Evolutionary conservation across 2,888 invertebrate species (phyloP).

Genomic region (Phasia obesa): DNA sequence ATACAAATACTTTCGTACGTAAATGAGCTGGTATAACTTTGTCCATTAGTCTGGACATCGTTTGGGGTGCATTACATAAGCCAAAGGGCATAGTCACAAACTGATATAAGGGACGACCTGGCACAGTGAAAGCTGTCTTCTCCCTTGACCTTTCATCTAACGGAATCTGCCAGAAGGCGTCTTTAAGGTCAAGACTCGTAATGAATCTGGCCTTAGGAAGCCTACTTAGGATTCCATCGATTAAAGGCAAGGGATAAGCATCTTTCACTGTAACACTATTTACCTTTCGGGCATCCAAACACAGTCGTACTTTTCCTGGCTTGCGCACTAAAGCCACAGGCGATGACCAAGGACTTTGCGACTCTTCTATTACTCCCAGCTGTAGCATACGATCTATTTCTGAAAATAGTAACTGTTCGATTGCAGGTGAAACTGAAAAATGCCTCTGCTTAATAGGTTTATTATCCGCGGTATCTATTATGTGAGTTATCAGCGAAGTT

Average conservation of each 20-base stretch:
- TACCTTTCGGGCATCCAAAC: slow-evolving; percentile 24
- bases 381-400: slow-evolving; percentile 38
- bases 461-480: slow-evolving; percentile 20
- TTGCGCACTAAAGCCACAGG: slow-evolving; percentile 36
- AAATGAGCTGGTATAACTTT: slow-evolving; percentile 16
- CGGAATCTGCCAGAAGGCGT: slow-evolving; percentile 34
- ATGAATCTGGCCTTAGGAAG: slow-evolving; percentile 45
- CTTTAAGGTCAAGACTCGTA: slow-evolving; percentile 43
- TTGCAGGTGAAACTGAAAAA: slow-evolving; percentile 28
- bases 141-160: slow-evolving; percentile 27
- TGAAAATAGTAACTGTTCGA: slow-evolving; percentile 16
- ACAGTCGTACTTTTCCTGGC: slow-evolving; percentile 44
- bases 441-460: slow-evolving; percentile 35
- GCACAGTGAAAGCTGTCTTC: slow-evolving; percentile 44
- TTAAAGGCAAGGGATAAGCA: slow-evolving; percentile 34
- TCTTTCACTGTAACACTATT: slow-evolving; percentile 28
- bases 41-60: slow-evolving; percentile 24
- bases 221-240: slow-evolving; percentile 30
- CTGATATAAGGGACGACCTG: slow-evolving; percentile 24
- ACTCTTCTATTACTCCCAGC: slow-evolving; percentile 42
- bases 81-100: slow-evolving; percentile 29
- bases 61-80: slow-evolving; percentile 28
- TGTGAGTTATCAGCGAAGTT: slow-evolving; percentile 6
- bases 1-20: slow-evolving; percentile 13
- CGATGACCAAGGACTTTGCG: slow-evolving; percentile 39